Percentiles rank a stretch among this genome's conserved stretches.
These are phyloP conservation scores for Diadophis punctatus DNA, from an alignment of 2,113 vertebrate species.

Conservation along the genomic window DNA sequence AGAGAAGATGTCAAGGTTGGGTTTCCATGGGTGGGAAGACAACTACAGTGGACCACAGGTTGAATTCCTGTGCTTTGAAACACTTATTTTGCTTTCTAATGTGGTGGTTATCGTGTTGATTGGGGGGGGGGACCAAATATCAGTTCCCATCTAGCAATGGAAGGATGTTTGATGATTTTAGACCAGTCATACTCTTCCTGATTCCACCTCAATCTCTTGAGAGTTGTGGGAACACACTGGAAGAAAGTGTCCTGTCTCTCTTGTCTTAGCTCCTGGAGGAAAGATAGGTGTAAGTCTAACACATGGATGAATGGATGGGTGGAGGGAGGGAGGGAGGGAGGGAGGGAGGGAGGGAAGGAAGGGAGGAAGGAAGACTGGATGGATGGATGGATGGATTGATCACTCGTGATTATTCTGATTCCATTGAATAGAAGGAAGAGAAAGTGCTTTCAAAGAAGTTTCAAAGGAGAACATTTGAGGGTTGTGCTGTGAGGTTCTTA, in stretches of 20 bases:
- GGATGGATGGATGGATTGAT: neutral
- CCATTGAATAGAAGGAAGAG: neutral
- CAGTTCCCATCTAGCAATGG: neutral
- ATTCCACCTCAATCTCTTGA: neutral
- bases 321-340: too few species aligned
- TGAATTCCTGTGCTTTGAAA: neutral
- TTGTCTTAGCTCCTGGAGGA: neutral
- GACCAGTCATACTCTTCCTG: neutral
- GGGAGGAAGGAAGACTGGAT: too few species aligned
- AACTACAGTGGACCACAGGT: neutral
- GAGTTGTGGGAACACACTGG: neutral
- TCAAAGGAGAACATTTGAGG: neutral
- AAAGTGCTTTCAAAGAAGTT: neutral
- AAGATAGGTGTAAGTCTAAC: neutral
- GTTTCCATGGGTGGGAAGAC: neutral
- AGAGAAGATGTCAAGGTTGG: neutral
- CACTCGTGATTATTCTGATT: neutral
- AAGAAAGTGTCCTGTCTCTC: neutral
- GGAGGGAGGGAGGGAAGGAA: too few species aligned
- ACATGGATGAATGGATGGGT: neutral
- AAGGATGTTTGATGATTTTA: neutral
- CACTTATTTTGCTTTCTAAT: neutral
- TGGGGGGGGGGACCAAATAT: neutral
- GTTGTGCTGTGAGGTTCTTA: neutral
- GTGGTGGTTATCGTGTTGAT: neutral